Evolutionary conservation across 2,888 invertebrate species (phyloP), one percentile per base, ranked within the genome.

Genomic region (Stramonita haemastoma): DNA sequence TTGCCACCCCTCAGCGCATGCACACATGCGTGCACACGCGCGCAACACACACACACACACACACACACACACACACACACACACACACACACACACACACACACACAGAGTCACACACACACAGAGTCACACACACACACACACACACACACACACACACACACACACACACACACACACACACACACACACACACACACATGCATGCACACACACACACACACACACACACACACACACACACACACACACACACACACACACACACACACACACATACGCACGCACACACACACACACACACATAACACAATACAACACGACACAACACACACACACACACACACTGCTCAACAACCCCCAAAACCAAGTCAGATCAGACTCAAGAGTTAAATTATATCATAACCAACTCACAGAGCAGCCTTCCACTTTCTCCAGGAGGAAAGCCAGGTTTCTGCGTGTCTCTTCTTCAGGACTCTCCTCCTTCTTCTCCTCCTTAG

Each of bases 351-450:
- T 11, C 11, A 8, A 22, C 22, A 26, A 8, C 8, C 73, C 66
- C 17, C 66, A 2, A 17, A 66, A 17, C 17, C 66, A 66, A 66
- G 19, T 22, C 66, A 66, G 26, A 4, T 22, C 66, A 66, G 19
- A 60, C n/a, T n/a, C n/a, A n/a, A 77, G 11, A 46, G 46, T 46
- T 46, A 8, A 85, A 84, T 6, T 17, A 32, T 36, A 34, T 60
- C 57, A 19, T 34, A 88, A n/a, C 8, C 26, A 32, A 96, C 96
- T 96, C 95, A 97, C 97, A 96, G 97, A 97, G 94, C 98, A 98
- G 79, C 98, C 98, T 97, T 98, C 98, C 91, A 99, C 97, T 97
- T 98, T 98, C 96, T 98, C 98, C 92, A 98, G 96, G 91, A 98
- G 93, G 90, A 95, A 95, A 0, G 96, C 95, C 85, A 96, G 92